Percentiles rank a stretch among this genome's conserved stretches.
phyloP scores from a whole-genome alignment of 2,113 vertebrate genomes.

The Leuciscus idus region DNA sequence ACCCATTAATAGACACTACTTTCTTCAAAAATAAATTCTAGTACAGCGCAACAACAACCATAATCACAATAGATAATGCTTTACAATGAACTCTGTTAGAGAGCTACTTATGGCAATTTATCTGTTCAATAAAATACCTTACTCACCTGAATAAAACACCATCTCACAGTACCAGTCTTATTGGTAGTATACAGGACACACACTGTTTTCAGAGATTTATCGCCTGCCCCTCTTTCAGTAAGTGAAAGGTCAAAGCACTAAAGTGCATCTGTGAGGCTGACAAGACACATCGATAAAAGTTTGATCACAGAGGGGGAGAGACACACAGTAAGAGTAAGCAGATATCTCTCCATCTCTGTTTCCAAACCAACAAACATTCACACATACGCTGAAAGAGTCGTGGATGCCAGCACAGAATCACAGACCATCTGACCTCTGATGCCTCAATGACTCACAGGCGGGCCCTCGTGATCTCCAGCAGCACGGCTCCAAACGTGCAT shows the following conservation, averaged over 20 bases:
- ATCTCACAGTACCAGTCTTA: neutral
- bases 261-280: conserved; percentile 1
- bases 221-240: conserved; percentile 4
- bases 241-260: conserved; percentile 23
- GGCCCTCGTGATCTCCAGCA: conserved; percentile 1
- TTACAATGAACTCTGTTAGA: too few relatives aligned
- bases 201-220: neutral
- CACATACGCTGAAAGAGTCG: neutral
- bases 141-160: too few relatives aligned
- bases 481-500: neutral
- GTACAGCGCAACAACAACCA: too few relatives aligned
- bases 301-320: neutral
- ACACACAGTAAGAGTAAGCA: neutral
- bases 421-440: neutral
- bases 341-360: neutral
- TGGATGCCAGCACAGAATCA: neutral
- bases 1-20: too few relatives aligned
- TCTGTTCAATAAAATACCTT: too few relatives aligned
- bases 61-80: too few relatives aligned
- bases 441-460: neutral
- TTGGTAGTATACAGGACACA: neutral
- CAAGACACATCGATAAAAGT: conserved; percentile 10
- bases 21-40: too few relatives aligned
- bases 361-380: neutral
- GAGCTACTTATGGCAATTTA: too few relatives aligned